Base-by-base conservation (phyloP, 2,113 vertebrate species). In the Gallinago jamesoni region DNA sequence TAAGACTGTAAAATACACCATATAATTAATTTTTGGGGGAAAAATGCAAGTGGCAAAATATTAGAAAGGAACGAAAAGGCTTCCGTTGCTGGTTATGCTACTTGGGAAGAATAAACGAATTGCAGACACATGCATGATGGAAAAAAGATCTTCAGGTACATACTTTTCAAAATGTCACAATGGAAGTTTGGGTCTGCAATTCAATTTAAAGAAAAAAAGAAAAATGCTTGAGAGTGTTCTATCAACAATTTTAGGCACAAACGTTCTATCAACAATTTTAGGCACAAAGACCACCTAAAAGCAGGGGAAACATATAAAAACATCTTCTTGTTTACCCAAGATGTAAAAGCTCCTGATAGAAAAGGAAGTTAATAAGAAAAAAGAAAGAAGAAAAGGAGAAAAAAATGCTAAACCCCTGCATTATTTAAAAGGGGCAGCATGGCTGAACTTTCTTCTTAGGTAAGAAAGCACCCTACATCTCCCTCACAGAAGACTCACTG, bases 391-490 rank as follows among this genome's bases (percentile, higher is more conserved):
- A 47, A 47, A 50, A 10, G 10, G 3, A 7, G 18, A 8, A 35
- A 45, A 1, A 43, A 10, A 10, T 12, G 5, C 22, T 24, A 33
- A 37, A 1, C 12, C 0, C 9, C 27, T 12, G 3, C 2, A 60
- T 41, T 39, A 31, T 55, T 80, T 48, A 12, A 41, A 55, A 55
- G n/a, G 5, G 28, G 11, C 14, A 39, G 4, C 8, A 68, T 48
- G 21, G 39, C 15, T 75, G 39, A 83, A 25, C 24, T 39, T 50
- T 18, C 17, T 35, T 43, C 25, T 41, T 33, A 16, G 28, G 19
- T 53, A n/a, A 52, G 35, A 52, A 57, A 78, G 27, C 23, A 45
- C 6, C 11, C 3, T 24, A 60, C 13, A 73, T 2, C 43, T 77
- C 27, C 22, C 18, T 50, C 10, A 22, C 9, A 56, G 50, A 35